These are phyloP conservation scores for Polyommatus iphigenia DNA, from an alignment of 2,888 invertebrate species.

Conservation along the genomic window DNA sequence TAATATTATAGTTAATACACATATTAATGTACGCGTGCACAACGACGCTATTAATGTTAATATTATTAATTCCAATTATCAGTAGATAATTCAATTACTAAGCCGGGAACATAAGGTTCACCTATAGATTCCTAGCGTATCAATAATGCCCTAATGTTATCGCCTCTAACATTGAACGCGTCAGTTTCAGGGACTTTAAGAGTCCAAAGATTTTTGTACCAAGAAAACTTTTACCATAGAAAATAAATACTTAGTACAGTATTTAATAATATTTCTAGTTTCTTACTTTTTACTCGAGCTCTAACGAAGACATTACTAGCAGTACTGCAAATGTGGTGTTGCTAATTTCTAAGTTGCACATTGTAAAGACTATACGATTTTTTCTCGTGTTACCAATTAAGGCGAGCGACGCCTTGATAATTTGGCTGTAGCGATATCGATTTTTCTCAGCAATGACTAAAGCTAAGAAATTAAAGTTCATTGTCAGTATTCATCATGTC, in stretches of 20 bases:
- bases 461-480: no score
- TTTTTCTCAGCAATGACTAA: no score
- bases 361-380: no score
- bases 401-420: no score
- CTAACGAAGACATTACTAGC: no score
- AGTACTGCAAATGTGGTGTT: no score
- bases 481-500: no score
- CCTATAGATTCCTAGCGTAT: slow-evolving; percentile 10
- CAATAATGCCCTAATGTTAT: neutral
- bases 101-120: neutral
- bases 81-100: slow-evolving; percentile 26
- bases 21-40: slow-evolving; percentile 16
- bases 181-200: neutral
- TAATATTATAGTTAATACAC: neutral
- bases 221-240: neutral
- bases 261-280: neutral
- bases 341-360: no score
- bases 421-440: no score
- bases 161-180: neutral
- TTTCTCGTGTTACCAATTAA: no score
- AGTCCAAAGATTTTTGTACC: neutral
- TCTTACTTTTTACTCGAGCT: no score
- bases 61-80: slow-evolving; percentile 26
- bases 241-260: neutral
- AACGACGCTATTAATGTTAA: slow-evolving; percentile 18